Conservation (phyloP, 1,140 invertebrate genomes). For the Mya arenaria region DNA sequence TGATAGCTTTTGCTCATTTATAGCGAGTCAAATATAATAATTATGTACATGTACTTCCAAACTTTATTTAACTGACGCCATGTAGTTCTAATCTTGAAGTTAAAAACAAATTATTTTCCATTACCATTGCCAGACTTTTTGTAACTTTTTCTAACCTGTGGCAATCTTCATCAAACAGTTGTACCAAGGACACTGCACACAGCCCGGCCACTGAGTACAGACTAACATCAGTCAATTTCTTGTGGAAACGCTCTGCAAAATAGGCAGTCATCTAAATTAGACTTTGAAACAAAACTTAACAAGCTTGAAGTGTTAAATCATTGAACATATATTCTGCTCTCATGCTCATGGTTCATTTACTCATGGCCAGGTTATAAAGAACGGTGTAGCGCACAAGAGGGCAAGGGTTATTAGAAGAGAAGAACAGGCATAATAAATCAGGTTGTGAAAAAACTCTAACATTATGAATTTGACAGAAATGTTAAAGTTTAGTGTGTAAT, state of each 20-base stretch:
- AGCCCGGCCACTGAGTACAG: constrained; percentile 83
- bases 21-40: background rate
- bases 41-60: background rate
- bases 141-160: constrained; percentile 74
- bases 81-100: background rate
- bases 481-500: no score
- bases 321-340: no score
- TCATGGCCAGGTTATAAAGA: no score
- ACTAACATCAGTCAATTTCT: constrained; percentile 80
- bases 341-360: no score
- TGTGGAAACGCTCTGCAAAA: constrained; percentile 54
- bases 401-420: no score
- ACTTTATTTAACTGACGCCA: background rate
- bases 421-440: no score
- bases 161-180: constrained; percentile 82
- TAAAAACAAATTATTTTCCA: constrained; percentile 17
- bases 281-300: no score
- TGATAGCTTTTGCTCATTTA: background rate
- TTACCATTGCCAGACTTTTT: background rate
- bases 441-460: no score
- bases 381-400: no score
- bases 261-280: no score
- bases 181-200: constrained; percentile 81
- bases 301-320: no score
- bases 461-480: no score